Base-by-base conservation (phyloP, 2,888 invertebrate species). In the Microplitis manilae region DNA sequence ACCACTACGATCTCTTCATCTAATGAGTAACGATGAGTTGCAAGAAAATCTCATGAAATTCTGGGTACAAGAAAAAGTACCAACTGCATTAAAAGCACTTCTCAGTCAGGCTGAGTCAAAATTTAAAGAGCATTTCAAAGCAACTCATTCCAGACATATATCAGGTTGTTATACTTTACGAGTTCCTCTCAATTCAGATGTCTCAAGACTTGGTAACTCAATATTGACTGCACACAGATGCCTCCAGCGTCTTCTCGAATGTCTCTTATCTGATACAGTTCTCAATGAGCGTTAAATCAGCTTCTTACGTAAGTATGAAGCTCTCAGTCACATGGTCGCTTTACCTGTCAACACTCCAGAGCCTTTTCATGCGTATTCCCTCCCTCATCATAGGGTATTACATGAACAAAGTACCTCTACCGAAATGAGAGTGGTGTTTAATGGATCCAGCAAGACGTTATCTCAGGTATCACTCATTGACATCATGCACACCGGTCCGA, bases 351-450 rank as follows among this genome's bases (percentile, higher is more conserved):
- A 13, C 6, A 8, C 4, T 6, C 9, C 40, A n/a, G 9, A 9
- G 41, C 2, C 17, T n/a, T 6, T 1, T 13, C 15, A 15, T n/a
- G n/a, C 13, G 6, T 67, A 67, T 17, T 17, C 17, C 13, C 7
- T 67, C 0, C 38, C 67, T 4, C 67, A 67, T 7, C 38, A 71
- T 15, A 71, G 76, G 1, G 76, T 70, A 6, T 9, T 76, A 1
- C 41, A 50, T 4, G 30, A 40, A 8, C 9, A 9, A 9, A 75
- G 70, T 38, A 6, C 6, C 1, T 39, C 70, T 5, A 69, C 75
- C 1, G 71, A 71, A 50, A 7, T 76, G 6, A 39, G 76, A 41
- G 76, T 76, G 1, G 76, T 76, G 5, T 76, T 76, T 6, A 76
- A 71, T 41, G 71, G 50, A 17, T 70, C 71, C 5, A 20, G 76